phyloP scores from a whole-genome alignment of 2,888 invertebrate species.

The Mythimna vitellina region DNA sequence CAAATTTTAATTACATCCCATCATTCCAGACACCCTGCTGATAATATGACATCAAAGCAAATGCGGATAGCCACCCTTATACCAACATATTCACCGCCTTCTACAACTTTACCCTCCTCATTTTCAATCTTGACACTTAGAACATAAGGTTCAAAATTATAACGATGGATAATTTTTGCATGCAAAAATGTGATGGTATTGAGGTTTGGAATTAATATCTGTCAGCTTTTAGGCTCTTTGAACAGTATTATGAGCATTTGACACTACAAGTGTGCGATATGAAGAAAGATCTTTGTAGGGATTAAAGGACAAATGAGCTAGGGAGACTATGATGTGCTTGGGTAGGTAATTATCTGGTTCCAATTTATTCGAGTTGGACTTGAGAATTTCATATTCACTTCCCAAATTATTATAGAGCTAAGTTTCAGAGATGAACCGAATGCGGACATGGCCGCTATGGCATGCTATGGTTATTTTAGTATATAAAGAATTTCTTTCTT shows the following conservation, averaged over 20 bases:
- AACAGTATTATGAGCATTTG: conserved; percentile 78
- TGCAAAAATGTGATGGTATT: conserved; percentile 56
- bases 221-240: conserved; percentile 78
- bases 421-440: too few relatives aligned
- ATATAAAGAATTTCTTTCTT: too few relatives aligned
- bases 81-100: conserved; percentile 22
- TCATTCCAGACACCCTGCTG: conserved; percentile 76
- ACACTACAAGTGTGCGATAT: conserved; percentile 84
- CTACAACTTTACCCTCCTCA: neutral
- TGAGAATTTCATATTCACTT: conserved; percentile 16
- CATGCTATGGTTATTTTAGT: too few relatives aligned
- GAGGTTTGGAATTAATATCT: conserved; percentile 83
- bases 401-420: neutral
- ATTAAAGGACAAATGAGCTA: conserved; percentile 67
- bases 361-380: conserved; percentile 32
- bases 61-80: conserved; percentile 68
- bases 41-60: conserved; percentile 82
- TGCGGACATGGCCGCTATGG: too few relatives aligned
- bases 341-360: conserved; percentile 34
- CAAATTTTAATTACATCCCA: conserved; percentile 77
- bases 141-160: conserved; percentile 34
- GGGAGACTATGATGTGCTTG: conserved; percentile 42
- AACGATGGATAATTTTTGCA: neutral
- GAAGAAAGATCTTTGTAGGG: conserved; percentile 78
- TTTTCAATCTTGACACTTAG: neutral